Conservation (phyloP, 2,888 invertebrate genomes). For the Megamerina dolium region DNA sequence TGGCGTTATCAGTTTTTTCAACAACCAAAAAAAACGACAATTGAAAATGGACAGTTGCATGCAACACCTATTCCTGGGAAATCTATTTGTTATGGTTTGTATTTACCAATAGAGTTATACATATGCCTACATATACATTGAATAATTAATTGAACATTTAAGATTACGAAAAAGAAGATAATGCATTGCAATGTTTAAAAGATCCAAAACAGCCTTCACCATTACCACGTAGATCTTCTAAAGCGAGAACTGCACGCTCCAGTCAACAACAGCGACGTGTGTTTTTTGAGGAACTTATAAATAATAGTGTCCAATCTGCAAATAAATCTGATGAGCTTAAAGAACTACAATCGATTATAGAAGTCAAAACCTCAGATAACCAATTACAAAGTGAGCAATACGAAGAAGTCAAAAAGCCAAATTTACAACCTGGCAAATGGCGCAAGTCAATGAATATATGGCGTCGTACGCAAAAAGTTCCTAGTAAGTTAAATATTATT, state of each 20-base stretch:
- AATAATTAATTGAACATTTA: neutral
- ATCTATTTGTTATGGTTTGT: slow-evolving; percentile 9
- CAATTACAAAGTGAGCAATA: too few species aligned
- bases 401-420: too few species aligned
- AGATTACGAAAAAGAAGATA: neutral
- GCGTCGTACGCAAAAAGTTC: slow-evolving; percentile 45
- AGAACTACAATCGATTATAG: too few species aligned
- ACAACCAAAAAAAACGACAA: slow-evolving; percentile 1
- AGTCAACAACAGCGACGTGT: too few species aligned
- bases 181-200: too few species aligned
- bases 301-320: too few species aligned
- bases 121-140: too few species aligned
- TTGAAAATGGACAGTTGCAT: slow-evolving; percentile 8
- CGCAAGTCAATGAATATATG: slow-evolving; percentile 59
- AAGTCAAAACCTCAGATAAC: too few species aligned
- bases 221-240: slow-evolving; percentile 7
- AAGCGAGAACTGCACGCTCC: too few species aligned
- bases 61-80: slow-evolving; percentile 14
- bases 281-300: slow-evolving; percentile 32
- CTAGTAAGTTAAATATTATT: slow-evolving; percentile 5
- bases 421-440: slow-evolving; percentile 67
- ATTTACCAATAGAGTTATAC: neutral
- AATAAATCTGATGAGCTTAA: too few species aligned
- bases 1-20: slow-evolving; percentile 23
- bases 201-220: too few species aligned